A percentile compares a stretch with the other conserved stretches of the same genome.
Conservation (phyloP, 37 sponge, comb jelly and placozoan genomes). For the Aplysina aerophoba region DNA sequence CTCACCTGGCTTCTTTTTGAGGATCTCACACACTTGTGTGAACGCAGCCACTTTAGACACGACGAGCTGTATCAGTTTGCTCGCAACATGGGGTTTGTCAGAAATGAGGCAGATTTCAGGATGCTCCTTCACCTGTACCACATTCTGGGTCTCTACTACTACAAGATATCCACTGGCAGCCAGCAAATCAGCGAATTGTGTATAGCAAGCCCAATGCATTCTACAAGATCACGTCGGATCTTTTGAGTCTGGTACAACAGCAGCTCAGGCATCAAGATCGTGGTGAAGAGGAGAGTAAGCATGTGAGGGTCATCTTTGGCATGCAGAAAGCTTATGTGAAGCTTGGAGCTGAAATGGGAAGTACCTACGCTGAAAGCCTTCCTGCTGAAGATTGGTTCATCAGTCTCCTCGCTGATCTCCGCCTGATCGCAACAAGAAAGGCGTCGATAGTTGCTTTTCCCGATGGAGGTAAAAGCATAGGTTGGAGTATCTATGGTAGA, state of each 20-base stretch:
- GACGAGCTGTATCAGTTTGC: background rate
- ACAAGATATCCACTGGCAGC: background rate
- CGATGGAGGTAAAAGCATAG: no score
- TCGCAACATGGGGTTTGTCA: background rate
- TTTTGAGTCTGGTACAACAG: background rate
- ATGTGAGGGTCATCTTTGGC: background rate
- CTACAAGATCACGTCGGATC: background rate
- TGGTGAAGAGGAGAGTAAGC: no score
- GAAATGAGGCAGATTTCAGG: background rate
- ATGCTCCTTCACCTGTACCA: background rate
- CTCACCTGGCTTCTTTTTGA: constrained; percentile 1
- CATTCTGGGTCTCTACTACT: constrained; percentile 14
- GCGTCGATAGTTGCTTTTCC: no score
- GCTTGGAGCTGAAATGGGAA: no score
- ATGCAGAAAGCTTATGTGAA: background rate
- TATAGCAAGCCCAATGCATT: background rate
- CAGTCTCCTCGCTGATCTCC: background rate
- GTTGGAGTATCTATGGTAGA: no score
- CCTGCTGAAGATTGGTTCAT: background rate
- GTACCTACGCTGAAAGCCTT: no score
- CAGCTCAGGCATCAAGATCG: no score
- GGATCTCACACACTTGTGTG: background rate
- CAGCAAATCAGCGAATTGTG: no score
- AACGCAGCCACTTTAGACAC: background rate
- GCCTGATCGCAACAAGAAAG: constrained; percentile 17